These are phyloP conservation scores for Pseudolaguvia tuberculata DNA, from an alignment of 2,113 vertebrate species.

Conservation along the genomic window DNA sequence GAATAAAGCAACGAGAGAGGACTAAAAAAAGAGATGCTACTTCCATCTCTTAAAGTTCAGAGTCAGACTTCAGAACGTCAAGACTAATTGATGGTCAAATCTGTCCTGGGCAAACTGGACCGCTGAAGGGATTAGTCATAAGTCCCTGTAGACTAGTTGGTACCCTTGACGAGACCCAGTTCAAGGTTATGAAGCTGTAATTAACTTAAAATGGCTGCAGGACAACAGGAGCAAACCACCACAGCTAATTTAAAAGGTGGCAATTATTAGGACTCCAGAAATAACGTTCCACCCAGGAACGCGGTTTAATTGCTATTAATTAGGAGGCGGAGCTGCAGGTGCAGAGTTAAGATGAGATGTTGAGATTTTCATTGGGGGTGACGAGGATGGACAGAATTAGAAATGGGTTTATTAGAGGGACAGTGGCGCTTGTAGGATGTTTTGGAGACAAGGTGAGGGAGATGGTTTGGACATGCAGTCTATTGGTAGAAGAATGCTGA, in stretches of 20 bases:
- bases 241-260: neutral
- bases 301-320: too few species aligned
- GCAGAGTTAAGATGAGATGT: too few species aligned
- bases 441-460: too few species aligned
- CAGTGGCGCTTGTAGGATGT: too few species aligned
- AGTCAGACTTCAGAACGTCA: neutral
- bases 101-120: neutral
- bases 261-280: neutral
- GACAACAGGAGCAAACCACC: neutral
- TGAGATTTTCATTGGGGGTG: too few species aligned
- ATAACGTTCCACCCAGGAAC: too few species aligned
- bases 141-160: neutral
- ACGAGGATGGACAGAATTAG: too few species aligned
- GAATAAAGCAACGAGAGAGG: neutral
- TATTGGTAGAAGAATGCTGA: too few species aligned
- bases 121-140: conserved; percentile 6
- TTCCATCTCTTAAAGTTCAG: neutral
- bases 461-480: too few species aligned
- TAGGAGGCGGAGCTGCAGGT: too few species aligned
- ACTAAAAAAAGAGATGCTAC: neutral
- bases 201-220: neutral
- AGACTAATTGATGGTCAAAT: conserved; percentile 14
- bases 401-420: too few species aligned
- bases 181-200: neutral
- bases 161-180: neutral